Percentiles rank a stretch among this genome's conserved stretches.
phyloP scores from a whole-genome alignment of 2,797 vertebrate species.

The Presbytis comata region DNA sequence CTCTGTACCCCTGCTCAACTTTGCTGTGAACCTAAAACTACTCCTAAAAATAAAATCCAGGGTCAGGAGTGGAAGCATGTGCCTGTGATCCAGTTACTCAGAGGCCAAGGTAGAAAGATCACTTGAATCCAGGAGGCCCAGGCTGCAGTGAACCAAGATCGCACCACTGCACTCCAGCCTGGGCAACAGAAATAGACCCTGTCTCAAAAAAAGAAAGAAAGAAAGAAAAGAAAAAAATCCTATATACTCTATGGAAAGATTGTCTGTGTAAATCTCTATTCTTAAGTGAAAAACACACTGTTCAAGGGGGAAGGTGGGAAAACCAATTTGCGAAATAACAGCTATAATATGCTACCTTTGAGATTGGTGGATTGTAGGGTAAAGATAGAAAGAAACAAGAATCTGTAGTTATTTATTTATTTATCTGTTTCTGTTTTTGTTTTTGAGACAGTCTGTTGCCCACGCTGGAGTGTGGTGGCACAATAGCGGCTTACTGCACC shows the following conservation, averaged over 20 bases:
- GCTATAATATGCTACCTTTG: not conserved
- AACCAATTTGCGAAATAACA: not conserved
- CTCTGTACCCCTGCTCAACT: not conserved
- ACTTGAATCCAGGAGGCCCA: not conserved
- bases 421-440: not conserved
- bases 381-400: not conserved
- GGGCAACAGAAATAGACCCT: not conserved
- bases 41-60: not conserved
- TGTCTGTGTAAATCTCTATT: not conserved
- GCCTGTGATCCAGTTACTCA: not conserved
- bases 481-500: not conserved
- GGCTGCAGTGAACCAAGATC: not conserved
- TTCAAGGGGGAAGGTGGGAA: not conserved
- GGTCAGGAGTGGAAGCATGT: not conserved
- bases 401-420: not conserved
- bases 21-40: constrained; percentile 10
- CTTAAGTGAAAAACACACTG: not conserved
- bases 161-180: not conserved
- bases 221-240: not conserved
- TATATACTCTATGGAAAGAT: not conserved
- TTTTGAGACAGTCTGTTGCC: not conserved
- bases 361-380: not conserved
- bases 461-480: not conserved
- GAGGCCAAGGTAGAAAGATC: not conserved
- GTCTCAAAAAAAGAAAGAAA: not conserved